phyloP scores from a whole-genome alignment of 2,888 invertebrate species.

The Leucania comma region DNA sequence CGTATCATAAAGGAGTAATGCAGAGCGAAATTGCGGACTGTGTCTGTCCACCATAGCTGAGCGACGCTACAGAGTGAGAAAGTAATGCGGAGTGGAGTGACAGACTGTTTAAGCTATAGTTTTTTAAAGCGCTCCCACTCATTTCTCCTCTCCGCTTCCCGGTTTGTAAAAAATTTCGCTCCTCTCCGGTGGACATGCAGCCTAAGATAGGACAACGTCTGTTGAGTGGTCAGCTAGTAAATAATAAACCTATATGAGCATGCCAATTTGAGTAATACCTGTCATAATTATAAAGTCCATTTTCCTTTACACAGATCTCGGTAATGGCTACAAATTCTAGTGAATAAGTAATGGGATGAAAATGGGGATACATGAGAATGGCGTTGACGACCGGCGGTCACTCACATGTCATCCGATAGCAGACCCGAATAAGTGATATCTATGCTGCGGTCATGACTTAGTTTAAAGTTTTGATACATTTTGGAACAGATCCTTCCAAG shows the following conservation, averaged over 20 bases:
- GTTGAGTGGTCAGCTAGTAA: too few species aligned
- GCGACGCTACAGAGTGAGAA: too few species aligned
- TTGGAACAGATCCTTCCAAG: background rate
- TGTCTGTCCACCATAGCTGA: too few species aligned
- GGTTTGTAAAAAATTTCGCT: too few species aligned
- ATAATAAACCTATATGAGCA: background rate
- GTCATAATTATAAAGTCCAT: background rate
- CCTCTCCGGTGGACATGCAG: too few species aligned
- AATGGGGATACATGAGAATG: slow-evolving; percentile 51
- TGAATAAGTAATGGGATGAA: slow-evolving; percentile 51
- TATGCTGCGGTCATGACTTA: background rate
- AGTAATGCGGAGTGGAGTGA: too few species aligned
- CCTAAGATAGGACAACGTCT: too few species aligned
- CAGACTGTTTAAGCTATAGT: too few species aligned
- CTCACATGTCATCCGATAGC: slow-evolving; percentile 24
- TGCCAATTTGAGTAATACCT: background rate
- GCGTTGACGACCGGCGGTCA: slow-evolving; percentile 42
- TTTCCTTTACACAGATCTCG: slow-evolving; percentile 5
- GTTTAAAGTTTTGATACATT: background rate
- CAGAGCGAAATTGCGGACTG: too few species aligned
- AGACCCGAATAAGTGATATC: slow-evolving; percentile 32
- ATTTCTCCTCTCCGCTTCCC: too few species aligned
- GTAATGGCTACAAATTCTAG: slow-evolving; percentile 28
- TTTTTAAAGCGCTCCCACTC: too few species aligned
- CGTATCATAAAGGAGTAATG: too few species aligned